phyloP scores from a whole-genome alignment of 2,113 vertebrate genomes.

The Cottus gobio region DNA sequence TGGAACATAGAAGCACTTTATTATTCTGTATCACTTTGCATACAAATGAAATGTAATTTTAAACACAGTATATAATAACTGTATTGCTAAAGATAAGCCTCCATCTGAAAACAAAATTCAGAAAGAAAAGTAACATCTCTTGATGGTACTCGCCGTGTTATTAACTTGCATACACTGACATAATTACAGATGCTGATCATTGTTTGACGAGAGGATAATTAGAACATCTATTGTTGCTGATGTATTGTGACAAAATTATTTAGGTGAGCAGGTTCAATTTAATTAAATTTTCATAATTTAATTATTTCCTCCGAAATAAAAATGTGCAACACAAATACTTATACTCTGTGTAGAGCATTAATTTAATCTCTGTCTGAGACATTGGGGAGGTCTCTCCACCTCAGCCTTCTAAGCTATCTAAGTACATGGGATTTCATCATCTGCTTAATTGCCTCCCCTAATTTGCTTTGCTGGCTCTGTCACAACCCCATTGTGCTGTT shows the following conservation, averaged over 20 bases:
- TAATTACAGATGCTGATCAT: neutral
- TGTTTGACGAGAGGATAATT: constrained; percentile 26
- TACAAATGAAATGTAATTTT: neutral
- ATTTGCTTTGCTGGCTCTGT: constrained; percentile 65
- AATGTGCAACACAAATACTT: constrained; percentile 35
- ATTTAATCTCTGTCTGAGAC: constrained; percentile 39
- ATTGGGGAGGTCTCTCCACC: constrained; percentile 30
- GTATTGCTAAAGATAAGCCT: neutral
- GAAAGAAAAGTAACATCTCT: neutral
- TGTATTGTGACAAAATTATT: constrained; percentile 26
- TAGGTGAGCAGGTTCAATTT: constrained; percentile 39
- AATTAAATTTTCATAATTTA: constrained; percentile 11
- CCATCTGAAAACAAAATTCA: neutral
- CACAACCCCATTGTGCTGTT: constrained; percentile 61
- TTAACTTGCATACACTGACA: neutral
- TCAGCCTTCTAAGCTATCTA: constrained; percentile 42
- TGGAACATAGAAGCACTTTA: neutral
- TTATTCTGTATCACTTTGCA: neutral
- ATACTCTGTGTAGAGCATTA: constrained; percentile 1
- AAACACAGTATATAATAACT: neutral
- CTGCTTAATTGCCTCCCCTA: constrained; percentile 72
- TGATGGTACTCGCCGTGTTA: no score
- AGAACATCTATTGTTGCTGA: constrained; percentile 16
- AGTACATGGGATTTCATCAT: constrained; percentile 59
- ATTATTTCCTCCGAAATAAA: constrained; percentile 55